Conservation (phyloP, 2,888 invertebrate species). For the Cerceris rybyensis region DNA sequence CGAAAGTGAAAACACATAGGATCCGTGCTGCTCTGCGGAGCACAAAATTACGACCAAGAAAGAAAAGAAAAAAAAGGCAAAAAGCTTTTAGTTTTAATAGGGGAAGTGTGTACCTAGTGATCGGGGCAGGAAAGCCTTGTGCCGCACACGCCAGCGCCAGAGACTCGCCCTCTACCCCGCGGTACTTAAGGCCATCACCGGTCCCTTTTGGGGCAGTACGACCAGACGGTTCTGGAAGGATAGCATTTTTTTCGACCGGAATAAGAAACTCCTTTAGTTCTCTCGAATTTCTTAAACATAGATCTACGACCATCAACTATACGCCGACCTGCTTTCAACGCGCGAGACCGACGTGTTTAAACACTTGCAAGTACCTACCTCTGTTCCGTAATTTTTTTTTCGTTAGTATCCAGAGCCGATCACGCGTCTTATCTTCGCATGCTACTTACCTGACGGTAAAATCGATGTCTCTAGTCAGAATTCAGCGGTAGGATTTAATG, state of each 20-base stretch:
- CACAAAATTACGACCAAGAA: slow-evolving; percentile 50
- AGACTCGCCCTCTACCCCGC: slow-evolving; percentile 76
- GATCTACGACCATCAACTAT: background rate
- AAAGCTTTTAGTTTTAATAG: slow-evolving; percentile 49
- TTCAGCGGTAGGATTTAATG: slow-evolving; percentile 2
- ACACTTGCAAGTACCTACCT: slow-evolving; percentile 41
- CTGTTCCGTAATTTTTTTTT: slow-evolving; percentile 2
- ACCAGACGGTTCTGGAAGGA: slow-evolving; percentile 81
- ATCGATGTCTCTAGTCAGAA: slow-evolving; percentile 8
- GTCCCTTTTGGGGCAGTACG: slow-evolving; percentile 80
- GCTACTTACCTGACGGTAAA: slow-evolving; percentile 55
- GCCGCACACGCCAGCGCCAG: slow-evolving; percentile 78
- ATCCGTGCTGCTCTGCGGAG: slow-evolving; percentile 60
- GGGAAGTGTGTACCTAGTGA: slow-evolving; percentile 77
- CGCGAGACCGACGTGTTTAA: background rate
- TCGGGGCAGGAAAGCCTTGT: slow-evolving; percentile 80
- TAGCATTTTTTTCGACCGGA: slow-evolving; percentile 59
- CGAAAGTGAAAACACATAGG: slow-evolving; percentile 52
- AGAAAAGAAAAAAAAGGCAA: slow-evolving; percentile 48
- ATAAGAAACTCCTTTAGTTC: slow-evolving; percentile 34
- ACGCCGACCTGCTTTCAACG: background rate
- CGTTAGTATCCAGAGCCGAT: slow-evolving; percentile 20
- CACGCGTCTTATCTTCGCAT: slow-evolving; percentile 35
- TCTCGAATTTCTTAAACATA: background rate
- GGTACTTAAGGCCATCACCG: slow-evolving; percentile 81